Evolutionary conservation across 2,888 invertebrate genomes (phyloP).

Genomic region (Hartigia nigra): DNA sequence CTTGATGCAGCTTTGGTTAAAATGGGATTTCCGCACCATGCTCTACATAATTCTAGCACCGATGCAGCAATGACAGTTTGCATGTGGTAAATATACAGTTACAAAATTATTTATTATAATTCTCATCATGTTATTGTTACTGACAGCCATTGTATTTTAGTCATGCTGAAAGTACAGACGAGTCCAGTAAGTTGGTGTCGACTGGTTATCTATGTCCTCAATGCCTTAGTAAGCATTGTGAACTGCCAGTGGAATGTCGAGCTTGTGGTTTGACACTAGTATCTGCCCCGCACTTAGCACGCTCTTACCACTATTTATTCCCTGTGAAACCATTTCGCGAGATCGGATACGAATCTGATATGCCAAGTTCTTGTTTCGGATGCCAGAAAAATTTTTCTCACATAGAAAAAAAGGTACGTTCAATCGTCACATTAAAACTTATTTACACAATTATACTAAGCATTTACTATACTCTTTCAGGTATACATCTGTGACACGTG

Average conservation of each 20-base stretch:
- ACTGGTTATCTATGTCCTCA: conserved; percentile 93
- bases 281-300: conserved; percentile 96
- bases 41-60: conserved; percentile 70
- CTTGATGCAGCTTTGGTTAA: conserved; percentile 86
- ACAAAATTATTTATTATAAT: conserved; percentile 8
- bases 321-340: conserved; percentile 90
- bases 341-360: conserved; percentile 70
- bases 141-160: conserved; percentile 64
- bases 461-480: no score
- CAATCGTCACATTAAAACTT: background rate
- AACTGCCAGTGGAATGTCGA: conserved; percentile 96
- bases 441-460: conserved; percentile 27
- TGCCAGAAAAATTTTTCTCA: conserved; percentile 78
- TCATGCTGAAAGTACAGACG: conserved; percentile 82
- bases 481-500: conserved; percentile 87
- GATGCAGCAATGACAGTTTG: conserved; percentile 86
- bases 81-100: conserved; percentile 79
- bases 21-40: conserved; percentile 96
- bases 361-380: conserved; percentile 76
- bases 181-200: conserved; percentile 75
- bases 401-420: conserved; percentile 78
- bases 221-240: conserved; percentile 97
- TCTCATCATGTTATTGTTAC: background rate
- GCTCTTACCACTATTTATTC: conserved; percentile 97
- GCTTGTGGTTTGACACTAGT: conserved; percentile 96